Evolutionary conservation across 2,888 invertebrate genomes (phyloP).

Genomic region (Atethmia centrago): DNA sequence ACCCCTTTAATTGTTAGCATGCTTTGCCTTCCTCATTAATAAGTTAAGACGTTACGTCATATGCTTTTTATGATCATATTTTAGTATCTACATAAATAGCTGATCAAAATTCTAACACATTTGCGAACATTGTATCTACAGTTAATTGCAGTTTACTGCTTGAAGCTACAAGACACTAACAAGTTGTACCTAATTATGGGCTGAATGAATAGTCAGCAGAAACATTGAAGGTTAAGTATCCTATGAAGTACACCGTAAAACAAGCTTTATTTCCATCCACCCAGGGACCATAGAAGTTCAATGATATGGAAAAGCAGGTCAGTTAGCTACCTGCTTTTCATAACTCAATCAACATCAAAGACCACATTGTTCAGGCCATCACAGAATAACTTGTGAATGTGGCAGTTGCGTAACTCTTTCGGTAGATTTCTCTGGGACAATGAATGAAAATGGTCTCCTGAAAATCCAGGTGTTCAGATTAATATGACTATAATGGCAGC

Average conservation of each 20-base stretch:
- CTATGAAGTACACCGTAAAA: conserved; percentile 24
- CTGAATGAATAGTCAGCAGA: conserved; percentile 51
- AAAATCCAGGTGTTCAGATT: neutral
- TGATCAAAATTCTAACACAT: conserved; percentile 42
- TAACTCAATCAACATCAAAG: conserved; percentile 41
- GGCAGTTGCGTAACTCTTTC: conserved; percentile 1
- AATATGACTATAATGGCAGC: neutral
- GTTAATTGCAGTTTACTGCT: conserved; percentile 46
- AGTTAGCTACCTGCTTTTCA: conserved; percentile 33
- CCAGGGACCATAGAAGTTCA: neutral
- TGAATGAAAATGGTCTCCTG: neutral
- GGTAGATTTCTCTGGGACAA: neutral
- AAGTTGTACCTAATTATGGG: conserved; percentile 58
- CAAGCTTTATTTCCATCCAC: conserved; percentile 2
- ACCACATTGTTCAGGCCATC: neutral
- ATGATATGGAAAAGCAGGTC: conserved; percentile 2
- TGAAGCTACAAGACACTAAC: conserved; percentile 54
- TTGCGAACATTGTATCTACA: conserved; percentile 49
- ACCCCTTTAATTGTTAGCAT: conserved; percentile 61
- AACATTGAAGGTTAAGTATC: conserved; percentile 49
- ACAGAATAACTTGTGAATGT: neutral
- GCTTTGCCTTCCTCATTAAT: conserved; percentile 48
- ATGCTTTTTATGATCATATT: conserved; percentile 38
- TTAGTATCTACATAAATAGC: conserved; percentile 33
- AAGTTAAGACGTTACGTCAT: conserved; percentile 47